Evolutionary conservation across 1,140 invertebrate genomes (phyloP), one percentile per base, ranked within the genome.

Genomic region (Homalodisca vitripennis): DNA sequence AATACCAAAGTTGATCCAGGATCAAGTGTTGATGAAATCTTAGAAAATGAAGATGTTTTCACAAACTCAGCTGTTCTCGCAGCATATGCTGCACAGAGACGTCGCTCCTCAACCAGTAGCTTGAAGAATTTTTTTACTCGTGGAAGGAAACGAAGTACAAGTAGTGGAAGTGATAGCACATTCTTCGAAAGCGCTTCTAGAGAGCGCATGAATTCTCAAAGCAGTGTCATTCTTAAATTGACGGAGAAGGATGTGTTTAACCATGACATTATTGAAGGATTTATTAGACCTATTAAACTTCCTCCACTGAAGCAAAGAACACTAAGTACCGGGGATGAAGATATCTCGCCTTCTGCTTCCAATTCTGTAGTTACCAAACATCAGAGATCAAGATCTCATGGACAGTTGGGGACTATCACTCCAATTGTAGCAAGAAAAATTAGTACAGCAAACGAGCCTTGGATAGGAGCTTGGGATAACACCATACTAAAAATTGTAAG

Each of bases 381-480:
- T 26, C 55, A 27, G 24, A 26, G 55, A n/a, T 60, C 24, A 3
- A 13, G 55, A 26, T 60, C 55, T 26, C 24, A 60, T 12, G 55
- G 55, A 10, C 55, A 60, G 3, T 24, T 60, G 14, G 27, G 27
- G 13, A 14, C 17, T 14, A 51, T 22, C 3, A 22, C 22, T n/a
- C 48, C 48, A 3, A 26, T 60, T 6, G 24, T 24, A 3, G 13
- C 24, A 22, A 60, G 24, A 24, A 60, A 12, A 13, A 10, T 24
- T 3, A 27, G 14, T 10, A 13, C n/a, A 26, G 14, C 29, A 3
- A 27, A 22, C 1, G 55, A 60, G 55, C 55, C 55, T 26, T 60
- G 55, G 55, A 30, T 6, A 27, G 55, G 55, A 26, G 55, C 55
- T 29, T 60, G 55, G 55, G 55, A 60, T 29, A 29, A 60, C 55